These are phyloP conservation scores for Lutraria lutraria DNA, from an alignment of 2,888 invertebrate genomes.

Conservation along the genomic window DNA sequence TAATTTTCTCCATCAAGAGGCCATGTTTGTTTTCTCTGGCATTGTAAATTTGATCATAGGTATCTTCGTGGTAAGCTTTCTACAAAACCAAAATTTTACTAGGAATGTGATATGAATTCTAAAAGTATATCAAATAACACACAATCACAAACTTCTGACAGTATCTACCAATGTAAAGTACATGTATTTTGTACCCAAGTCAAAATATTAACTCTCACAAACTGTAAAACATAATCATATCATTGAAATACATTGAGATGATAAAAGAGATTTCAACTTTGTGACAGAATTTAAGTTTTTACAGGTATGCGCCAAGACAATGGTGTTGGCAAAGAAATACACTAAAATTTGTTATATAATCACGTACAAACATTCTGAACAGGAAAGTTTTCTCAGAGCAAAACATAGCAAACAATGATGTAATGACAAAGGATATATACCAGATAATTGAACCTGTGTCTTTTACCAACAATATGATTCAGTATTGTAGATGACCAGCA, in stretches of 20 bases:
- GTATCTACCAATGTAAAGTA: too few species aligned
- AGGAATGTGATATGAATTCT: not conserved
- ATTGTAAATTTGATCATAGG: slow-evolving; percentile 21
- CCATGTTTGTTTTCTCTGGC: slow-evolving; percentile 22
- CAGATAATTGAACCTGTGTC: slow-evolving; percentile 56
- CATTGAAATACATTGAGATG: too few species aligned
- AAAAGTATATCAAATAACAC: too few species aligned
- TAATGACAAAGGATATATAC: slow-evolving; percentile 39
- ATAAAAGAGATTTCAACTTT: too few species aligned
- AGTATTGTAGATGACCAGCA: slow-evolving; percentile 45
- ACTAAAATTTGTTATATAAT: too few species aligned
- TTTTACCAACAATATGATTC: slow-evolving; percentile 60
- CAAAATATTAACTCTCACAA: too few species aligned
- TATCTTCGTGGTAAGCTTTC: slow-evolving; percentile 36
- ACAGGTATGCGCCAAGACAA: too few species aligned
- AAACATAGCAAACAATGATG: not conserved
- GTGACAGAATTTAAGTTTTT: too few species aligned
- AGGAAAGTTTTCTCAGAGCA: not conserved
- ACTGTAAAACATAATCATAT: too few species aligned
- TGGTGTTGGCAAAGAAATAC: too few species aligned
- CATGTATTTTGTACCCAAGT: too few species aligned
- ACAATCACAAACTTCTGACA: too few species aligned
- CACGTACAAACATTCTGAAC: not conserved
- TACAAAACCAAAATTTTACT: not conserved
- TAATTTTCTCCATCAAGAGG: slow-evolving; percentile 35